Evolutionary conservation across 2,888 invertebrate species (phyloP).

Genomic region (Leptinotarsa haldemani): DNA sequence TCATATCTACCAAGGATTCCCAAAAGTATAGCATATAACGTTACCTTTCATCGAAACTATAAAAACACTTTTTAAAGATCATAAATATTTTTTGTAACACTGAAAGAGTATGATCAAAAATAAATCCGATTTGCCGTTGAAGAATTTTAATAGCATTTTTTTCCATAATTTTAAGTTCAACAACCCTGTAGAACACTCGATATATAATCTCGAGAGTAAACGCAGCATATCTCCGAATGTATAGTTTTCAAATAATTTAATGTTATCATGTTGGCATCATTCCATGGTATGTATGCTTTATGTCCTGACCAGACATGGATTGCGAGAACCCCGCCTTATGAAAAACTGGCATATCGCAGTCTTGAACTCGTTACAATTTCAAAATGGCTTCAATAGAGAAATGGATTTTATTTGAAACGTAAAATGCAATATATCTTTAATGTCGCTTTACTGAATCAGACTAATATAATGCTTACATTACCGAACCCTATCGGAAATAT

Average conservation of each 20-base stretch:
- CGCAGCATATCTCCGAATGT: constrained; percentile 34
- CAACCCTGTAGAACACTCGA: constrained; percentile 8
- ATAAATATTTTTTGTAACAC: too few relatives aligned
- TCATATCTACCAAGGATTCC: too few relatives aligned
- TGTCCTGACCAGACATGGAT: constrained; percentile 55
- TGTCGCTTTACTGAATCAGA: constrained; percentile 56
- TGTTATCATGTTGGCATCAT: constrained; percentile 58
- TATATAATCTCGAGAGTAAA: background rate
- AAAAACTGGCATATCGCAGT: constrained; percentile 58
- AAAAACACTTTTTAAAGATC: too few relatives aligned
- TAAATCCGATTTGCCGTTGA: too few relatives aligned
- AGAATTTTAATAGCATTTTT: too few relatives aligned
- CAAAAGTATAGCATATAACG: too few relatives aligned
- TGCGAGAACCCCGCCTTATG: constrained; percentile 54
- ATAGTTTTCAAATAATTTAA: constrained; percentile 50
- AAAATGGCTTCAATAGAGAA: constrained; percentile 59
- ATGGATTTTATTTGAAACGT: constrained; percentile 55
- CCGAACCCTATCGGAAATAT: constrained; percentile 52
- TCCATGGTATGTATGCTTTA: constrained; percentile 57
- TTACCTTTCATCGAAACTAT: too few relatives aligned
- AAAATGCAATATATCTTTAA: constrained; percentile 52
- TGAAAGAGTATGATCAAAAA: too few relatives aligned
- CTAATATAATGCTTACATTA: constrained; percentile 60
- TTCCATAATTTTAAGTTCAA: background rate
- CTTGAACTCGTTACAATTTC: constrained; percentile 60